Evolutionary conservation across 2,797 vertebrate species (phyloP).

Genomic region (Monodelphis domestica): DNA sequence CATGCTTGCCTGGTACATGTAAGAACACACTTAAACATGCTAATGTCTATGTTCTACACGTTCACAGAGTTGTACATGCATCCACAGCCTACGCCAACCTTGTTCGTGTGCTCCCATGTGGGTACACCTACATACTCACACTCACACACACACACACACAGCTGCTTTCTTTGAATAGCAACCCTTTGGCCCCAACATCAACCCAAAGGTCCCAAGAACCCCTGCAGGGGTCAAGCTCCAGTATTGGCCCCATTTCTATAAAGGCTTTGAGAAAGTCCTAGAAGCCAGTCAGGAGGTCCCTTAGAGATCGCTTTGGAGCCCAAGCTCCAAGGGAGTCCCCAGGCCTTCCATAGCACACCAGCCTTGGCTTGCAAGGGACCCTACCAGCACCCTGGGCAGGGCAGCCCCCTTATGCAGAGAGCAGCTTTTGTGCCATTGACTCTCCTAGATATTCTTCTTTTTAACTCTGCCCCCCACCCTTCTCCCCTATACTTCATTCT

Average conservation of each 20-base stretch:
- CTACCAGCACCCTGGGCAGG: too few species aligned
- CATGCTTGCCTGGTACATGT: neutral
- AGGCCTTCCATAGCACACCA: neutral
- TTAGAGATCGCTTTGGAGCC: neutral
- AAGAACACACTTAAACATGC: too few species aligned
- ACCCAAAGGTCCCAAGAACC: neutral
- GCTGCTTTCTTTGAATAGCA: neutral
- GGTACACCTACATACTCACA: neutral
- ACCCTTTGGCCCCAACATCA: neutral
- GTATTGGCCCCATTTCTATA: neutral
- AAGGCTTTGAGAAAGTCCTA: neutral
- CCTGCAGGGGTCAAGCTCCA: neutral
- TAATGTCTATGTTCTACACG: neutral
- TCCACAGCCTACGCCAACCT: too few species aligned
- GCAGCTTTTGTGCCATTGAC: neutral
- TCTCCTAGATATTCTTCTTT: too few species aligned
- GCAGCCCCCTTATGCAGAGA: neutral
- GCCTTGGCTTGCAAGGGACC: too few species aligned
- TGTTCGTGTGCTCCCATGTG: neutral
- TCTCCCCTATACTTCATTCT: neutral
- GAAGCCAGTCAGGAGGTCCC: neutral
- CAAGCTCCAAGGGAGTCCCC: too few species aligned
- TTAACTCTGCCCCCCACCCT: neutral
- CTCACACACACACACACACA: neutral
- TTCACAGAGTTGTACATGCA: neutral